A percentile compares a stretch with the other conserved stretches of the same genome.
phyloP scores from a whole-genome alignment of 2,888 invertebrate genomes.

The Gastrophysa polygoni region DNA sequence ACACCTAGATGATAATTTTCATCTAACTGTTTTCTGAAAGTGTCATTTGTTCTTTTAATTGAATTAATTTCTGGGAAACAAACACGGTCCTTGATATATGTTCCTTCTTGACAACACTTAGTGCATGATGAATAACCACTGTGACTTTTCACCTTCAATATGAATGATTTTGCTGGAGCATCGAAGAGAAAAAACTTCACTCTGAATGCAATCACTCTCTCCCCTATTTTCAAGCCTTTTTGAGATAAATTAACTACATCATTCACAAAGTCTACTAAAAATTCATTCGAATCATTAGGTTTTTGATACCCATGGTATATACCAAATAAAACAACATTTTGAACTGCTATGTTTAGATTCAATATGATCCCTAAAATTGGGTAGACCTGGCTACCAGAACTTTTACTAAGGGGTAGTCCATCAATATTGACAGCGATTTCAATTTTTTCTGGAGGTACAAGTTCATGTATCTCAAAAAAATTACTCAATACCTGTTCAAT shows the following conservation, averaged over 20 bases:
- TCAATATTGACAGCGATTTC: slow-evolving; percentile 6
- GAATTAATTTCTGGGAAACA: slow-evolving; percentile 3
- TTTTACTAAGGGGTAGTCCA: too few relatives aligned
- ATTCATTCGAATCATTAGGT: slow-evolving; percentile 1
- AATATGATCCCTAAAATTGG: neutral
- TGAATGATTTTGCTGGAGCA: too few relatives aligned
- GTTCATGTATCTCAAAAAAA: slow-evolving; percentile 1
- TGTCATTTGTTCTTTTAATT: slow-evolving; percentile 2
- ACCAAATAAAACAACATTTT: slow-evolving; percentile 4
- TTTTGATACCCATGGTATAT: slow-evolving; percentile 2
- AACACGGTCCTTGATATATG: neutral
- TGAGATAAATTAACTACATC: neutral
- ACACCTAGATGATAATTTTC: slow-evolving; percentile 9
- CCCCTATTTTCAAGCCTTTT: neutral
- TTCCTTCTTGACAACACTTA: slow-evolving; percentile 7
- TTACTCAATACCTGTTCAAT: neutral
- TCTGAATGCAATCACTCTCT: neutral
- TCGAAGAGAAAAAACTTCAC: too few relatives aligned
- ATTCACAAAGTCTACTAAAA: neutral
- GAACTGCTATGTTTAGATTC: neutral
- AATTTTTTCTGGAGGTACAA: neutral
- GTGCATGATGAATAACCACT: too few relatives aligned
- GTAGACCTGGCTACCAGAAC: too few relatives aligned
- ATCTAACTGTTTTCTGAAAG: neutral
- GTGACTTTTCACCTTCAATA: too few relatives aligned